Evolutionary conservation across 2,888 invertebrate species (phyloP).

Genomic region (Hololepta plana): DNA sequence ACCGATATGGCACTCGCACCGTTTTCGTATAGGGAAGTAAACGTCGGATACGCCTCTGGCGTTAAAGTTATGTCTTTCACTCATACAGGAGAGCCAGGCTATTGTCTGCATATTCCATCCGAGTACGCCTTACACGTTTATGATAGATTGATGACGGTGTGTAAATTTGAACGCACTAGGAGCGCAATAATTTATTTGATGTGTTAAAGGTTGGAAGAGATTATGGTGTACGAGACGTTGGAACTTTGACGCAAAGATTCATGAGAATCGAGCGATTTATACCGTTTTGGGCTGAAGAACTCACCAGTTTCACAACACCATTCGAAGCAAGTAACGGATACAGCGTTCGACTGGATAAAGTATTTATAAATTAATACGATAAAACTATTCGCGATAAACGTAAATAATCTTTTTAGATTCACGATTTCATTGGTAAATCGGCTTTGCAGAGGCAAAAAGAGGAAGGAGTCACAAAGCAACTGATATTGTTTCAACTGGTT

Average conservation of each 20-base stretch:
- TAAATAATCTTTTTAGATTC: conserved; percentile 22
- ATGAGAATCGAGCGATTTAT: conserved; percentile 52
- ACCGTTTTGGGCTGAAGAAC: conserved; percentile 54
- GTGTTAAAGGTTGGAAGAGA: conserved; percentile 35
- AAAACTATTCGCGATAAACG: too few relatives aligned
- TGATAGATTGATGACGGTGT: conserved; percentile 42
- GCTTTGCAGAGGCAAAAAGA: conserved; percentile 41
- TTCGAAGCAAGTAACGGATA: conserved; percentile 44
- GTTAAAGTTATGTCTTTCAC: conserved; percentile 54
- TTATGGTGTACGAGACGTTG: conserved; percentile 48
- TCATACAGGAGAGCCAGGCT: conserved; percentile 53
- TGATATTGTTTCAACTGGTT: conserved; percentile 44
- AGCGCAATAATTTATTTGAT: conserved; percentile 2
- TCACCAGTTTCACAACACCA: conserved; percentile 39
- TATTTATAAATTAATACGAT: too few relatives aligned
- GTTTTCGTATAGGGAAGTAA: conserved; percentile 47
- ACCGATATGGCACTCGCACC: conserved; percentile 39
- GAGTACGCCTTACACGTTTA: conserved; percentile 61
- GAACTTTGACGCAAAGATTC: conserved; percentile 44
- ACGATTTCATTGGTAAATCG: conserved; percentile 45
- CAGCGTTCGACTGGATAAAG: conserved; percentile 36
- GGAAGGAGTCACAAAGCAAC: conserved; percentile 37
- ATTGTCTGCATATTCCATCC: conserved; percentile 49
- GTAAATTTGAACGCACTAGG: too few relatives aligned
- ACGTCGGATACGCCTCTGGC: conserved; percentile 49